Percentiles rank a stretch among this genome's conserved stretches.
These are phyloP conservation scores for Mustela nigripes DNA, from an alignment of 2,113 vertebrate species.

Conservation along the genomic window DNA sequence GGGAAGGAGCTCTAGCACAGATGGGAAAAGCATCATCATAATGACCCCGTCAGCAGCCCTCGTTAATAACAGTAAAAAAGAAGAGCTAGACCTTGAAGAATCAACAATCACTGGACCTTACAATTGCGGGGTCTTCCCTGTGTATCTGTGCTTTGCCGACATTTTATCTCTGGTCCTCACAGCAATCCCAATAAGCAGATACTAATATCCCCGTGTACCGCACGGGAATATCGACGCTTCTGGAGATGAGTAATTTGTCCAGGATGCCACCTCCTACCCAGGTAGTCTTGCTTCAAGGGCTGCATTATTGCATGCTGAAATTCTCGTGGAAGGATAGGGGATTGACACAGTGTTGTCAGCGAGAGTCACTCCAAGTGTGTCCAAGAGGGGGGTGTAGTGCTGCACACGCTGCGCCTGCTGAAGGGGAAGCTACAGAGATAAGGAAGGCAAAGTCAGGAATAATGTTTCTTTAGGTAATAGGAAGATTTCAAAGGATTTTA, in stretches of 20 bases:
- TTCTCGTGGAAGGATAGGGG: neutral
- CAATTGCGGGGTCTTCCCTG: neutral
- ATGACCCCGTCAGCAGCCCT: neutral
- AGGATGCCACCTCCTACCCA: neutral
- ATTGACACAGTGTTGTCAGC: neutral
- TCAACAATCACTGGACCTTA: neutral
- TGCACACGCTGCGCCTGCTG: neutral
- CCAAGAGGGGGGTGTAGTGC: neutral
- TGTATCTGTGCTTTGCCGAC: neutral
- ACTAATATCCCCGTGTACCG: neutral
- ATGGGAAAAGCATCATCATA: neutral
- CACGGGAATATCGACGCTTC: neutral
- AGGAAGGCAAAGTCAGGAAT: neutral
- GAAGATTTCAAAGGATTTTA: neutral
- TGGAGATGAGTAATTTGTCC: neutral
- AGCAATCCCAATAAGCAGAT: neutral
- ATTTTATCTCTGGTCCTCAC: neutral
- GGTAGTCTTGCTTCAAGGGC: neutral
- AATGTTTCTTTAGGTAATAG: neutral
- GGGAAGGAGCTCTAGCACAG: neutral
- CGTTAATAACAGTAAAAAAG: neutral
- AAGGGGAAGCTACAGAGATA: neutral
- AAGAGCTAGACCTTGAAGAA: neutral
- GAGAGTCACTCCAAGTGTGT: neutral
- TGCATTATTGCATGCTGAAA: neutral